Base-by-base conservation (phyloP, 2,797 vertebrate genomes). In the Pelodytes ibericus region DNA sequence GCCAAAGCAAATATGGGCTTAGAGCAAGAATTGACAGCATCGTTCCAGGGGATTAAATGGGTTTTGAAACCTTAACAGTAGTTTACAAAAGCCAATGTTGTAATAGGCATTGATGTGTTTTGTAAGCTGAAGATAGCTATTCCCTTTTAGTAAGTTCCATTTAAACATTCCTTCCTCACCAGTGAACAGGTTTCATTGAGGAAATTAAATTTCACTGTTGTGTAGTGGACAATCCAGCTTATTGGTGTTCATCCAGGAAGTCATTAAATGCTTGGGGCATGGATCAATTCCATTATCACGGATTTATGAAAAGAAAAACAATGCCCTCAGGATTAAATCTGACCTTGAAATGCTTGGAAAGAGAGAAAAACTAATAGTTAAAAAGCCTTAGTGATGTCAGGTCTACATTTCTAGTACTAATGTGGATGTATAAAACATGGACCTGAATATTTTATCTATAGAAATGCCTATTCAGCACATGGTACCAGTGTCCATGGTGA, bases 221-320 rank as follows among this genome's bases (percentile, higher is more conserved):
- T 0, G 3, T 2, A 25, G 78, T 56, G 59, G 63, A 16, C 75
- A 81, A 81, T 83, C 76, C 67, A 69, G 83, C 80, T 80, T 79
- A 81, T 74, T 81, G 74, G 44, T 84, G 79, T 80, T 86, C 82
- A 83, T 83, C 79, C 83, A 84, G 81, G 84, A 84, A 84, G 82
- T 82, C 84, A 82, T 84, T 82, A 83, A 73, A 81, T 77, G 81
- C 81, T 83, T 31, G 64, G 67, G 84, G 74, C 82, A 85, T 79
- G 83, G 82, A 83, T 85, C 77, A 9, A 85, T 81, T 80, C 84
- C 79, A 83, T 84, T 83, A 81, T 68, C 77, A 71, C 68, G 68
- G 75, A 72, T 77, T 72, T 65, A 72, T 77, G 51, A 81, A 84
- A 84, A 84, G 80, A 82, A 26, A 79, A 81, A 31, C 69, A 26